These are phyloP conservation scores for Pimephales promelas DNA, from an alignment of 2,113 vertebrate genomes.

Conservation along the genomic window DNA sequence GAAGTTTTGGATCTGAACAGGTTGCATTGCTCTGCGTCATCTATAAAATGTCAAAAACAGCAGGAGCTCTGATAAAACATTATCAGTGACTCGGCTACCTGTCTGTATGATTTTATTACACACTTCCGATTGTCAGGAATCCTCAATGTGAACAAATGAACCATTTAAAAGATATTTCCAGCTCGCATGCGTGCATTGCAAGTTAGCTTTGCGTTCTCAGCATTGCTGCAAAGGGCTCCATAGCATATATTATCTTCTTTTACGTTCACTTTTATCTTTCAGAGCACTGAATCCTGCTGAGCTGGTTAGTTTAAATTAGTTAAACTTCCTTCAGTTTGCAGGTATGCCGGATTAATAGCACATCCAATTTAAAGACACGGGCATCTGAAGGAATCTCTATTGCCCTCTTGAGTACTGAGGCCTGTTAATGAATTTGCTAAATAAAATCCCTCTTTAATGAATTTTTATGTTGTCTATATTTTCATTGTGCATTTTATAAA, in stretches of 20 bases:
- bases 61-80: neutral
- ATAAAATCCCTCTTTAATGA: constrained; percentile 15
- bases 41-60: neutral
- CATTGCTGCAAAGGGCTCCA: neutral
- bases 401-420: neutral
- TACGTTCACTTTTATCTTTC: neutral
- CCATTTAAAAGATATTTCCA: neutral
- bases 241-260: neutral
- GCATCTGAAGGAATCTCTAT: neutral
- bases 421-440: constrained; percentile 1
- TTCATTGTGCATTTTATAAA: constrained; percentile 3
- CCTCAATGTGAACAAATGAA: neutral
- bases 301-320: neutral
- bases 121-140: neutral
- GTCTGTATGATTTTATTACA: neutral
- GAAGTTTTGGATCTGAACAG: neutral
- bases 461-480: neutral
- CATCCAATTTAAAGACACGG: neutral
- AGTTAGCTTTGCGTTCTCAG: neutral
- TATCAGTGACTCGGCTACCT: neutral
- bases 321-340: neutral
- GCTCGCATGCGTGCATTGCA: neutral
- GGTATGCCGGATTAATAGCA: neutral
- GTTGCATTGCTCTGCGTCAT: neutral
- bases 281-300: neutral